Evolutionary conservation across 2,888 invertebrate genomes (phyloP), one percentile per base, ranked within the genome.

Genomic region (Fragum fragum): DNA sequence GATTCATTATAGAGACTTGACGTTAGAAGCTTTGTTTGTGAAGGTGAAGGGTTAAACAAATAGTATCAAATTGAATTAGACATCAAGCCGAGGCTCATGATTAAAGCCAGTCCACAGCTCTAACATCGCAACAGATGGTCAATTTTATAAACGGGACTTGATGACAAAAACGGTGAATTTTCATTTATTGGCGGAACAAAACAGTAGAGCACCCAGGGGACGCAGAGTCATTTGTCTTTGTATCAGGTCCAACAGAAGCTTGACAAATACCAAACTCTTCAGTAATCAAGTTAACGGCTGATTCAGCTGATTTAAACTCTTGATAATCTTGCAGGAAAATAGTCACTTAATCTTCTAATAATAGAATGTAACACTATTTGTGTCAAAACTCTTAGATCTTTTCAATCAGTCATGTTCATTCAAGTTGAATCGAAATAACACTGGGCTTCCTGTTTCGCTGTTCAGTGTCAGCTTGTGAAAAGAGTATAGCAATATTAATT

Each of bases 91-190:
- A 61, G 61, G 18, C 32, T 66, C 66, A 21, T 39, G 66, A 66
- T 66, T 66, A 42, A 66, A 66, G 29, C 21, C 11, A n/a, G 39
- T 42, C 21, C 39, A 42, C 21, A 63, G 63, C 39, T 73, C 32
- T 63, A 26, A 47, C 42, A 11, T 53, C 53, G 59, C 81, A 81
- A 81, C 81, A 81, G 81, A 81, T 81, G 81, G 81, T 73, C 77
- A 81, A 81, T 78, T 81, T 81, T 74, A 72, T 66, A 76, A 81
- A 61, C 32, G 36, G 36, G 52, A 32, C 71, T 29, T 73, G 73
- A 73, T 73, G 73, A 63, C 61, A 63, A 73, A 61, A 73, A 52
- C 52, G 26, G 47, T 52, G 52, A 63, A 61, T 61, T 61, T 39
- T 42, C 47, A 42, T 61, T 73, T 73, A 73, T 73, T 73, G 73